A percentile compares a stretch with the other conserved stretches of the same genome.
phyloP scores from a whole-genome alignment of 2,797 vertebrate species.

The Poliocrania exsul region DNA sequence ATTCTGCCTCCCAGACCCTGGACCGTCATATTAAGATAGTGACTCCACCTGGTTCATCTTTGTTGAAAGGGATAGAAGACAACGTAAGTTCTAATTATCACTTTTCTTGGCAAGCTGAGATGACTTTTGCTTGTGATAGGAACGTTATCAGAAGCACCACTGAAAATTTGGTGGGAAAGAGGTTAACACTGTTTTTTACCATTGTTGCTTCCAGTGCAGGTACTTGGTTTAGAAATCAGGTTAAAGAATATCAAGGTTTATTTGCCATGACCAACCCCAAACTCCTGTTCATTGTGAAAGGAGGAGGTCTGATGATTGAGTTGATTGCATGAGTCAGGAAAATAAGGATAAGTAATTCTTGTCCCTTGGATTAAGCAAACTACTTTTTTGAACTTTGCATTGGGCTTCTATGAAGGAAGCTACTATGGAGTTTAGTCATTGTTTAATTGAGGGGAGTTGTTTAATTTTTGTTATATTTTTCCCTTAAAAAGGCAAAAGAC shows the following conservation, averaged over 20 bases:
- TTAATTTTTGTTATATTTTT: neutral
- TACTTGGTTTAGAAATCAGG: neutral
- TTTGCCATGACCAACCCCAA: neutral
- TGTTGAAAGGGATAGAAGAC: neutral
- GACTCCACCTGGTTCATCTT: neutral
- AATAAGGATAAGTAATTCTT: neutral
- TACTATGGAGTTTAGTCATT: neutral
- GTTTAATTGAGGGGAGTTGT: neutral
- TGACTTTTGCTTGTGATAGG: neutral
- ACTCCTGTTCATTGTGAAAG: neutral
- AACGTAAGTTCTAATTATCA: neutral
- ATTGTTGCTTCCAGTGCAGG: neutral
- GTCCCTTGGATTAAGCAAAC: neutral
- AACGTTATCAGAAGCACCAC: neutral
- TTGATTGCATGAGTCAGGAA: neutral
- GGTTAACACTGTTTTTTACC: neutral
- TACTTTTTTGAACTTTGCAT: neutral
- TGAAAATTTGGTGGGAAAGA: neutral
- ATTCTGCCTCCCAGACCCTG: neutral
- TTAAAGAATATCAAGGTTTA: neutral
- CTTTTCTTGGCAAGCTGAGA: neutral
- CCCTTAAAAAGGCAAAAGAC: neutral
- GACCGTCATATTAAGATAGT: neutral
- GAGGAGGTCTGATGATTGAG: neutral
- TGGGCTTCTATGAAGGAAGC: neutral